Conservation (phyloP, 1,140 invertebrate genomes). For the Lordiphosa mommai region DNA sequence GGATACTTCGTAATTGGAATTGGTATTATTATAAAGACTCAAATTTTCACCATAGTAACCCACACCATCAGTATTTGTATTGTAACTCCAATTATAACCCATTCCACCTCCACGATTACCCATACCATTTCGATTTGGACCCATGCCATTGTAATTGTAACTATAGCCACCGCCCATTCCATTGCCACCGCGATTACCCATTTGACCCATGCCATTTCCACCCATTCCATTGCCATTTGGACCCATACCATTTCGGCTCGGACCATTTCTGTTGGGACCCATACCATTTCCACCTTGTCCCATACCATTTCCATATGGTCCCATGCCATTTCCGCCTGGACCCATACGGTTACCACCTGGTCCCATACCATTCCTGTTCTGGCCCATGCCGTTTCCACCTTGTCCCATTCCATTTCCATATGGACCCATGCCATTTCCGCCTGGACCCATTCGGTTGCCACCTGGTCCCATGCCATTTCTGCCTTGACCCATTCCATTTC, state of each 20-base stretch:
- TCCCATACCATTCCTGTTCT: too few species aligned
- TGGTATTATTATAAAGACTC: too few species aligned
- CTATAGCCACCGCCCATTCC: neutral
- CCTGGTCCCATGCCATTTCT: neutral
- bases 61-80: too few species aligned
- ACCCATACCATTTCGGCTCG: neutral
- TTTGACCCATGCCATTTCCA: neutral
- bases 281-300: neutral
- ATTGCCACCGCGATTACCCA: constrained; percentile 9
- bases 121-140: constrained; percentile 2
- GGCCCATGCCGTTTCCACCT: neutral
- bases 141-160: neutral
- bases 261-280: neutral
- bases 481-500: neutral
- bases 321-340: neutral
- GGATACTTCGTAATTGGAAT: too few species aligned
- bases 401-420: neutral
- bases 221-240: neutral
- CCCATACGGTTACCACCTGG: neutral
- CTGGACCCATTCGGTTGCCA: neutral
- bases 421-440: neutral
- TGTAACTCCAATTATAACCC: neutral
- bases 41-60: too few species aligned
- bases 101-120: neutral
- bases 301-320: neutral